These are phyloP conservation scores for Myotis davidii DNA, from an alignment of 2,113 vertebrate genomes.

Conservation along the genomic window DNA sequence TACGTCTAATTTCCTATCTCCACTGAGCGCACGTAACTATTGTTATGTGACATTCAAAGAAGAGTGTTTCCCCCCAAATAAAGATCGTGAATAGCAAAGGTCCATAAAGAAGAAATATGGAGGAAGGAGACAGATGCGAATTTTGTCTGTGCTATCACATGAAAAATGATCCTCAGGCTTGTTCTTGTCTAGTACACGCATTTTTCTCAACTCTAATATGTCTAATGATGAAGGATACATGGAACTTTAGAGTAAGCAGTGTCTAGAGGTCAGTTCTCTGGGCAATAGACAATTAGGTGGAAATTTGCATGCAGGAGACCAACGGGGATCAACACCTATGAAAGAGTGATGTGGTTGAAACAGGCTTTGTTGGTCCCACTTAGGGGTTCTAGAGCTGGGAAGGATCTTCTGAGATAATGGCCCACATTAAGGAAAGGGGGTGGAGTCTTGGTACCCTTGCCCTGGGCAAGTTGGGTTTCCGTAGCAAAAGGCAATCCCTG, in stretches of 20 bases:
- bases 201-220: background rate
- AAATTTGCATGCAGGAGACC: background rate
- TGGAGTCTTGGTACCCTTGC: background rate
- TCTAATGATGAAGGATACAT: background rate
- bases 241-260: background rate
- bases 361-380: background rate
- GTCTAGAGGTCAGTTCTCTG: background rate
- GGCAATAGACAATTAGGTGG: background rate
- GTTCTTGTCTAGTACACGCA: background rate
- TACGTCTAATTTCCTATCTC: background rate
- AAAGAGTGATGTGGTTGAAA: background rate
- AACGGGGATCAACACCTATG: too few relatives aligned
- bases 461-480: background rate
- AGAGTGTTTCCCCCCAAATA: background rate
- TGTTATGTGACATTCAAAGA: background rate
- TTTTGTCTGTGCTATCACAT: background rate
- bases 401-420: background rate
- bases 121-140: background rate
- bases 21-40: background rate
- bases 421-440: background rate
- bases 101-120: background rate
- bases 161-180: background rate
- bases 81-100: background rate
- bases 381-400: background rate
- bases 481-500: background rate